Evolutionary conservation across 2,888 invertebrate genomes (phyloP), one percentile per base, ranked within the genome.

Genomic region (Myopa tessellatipennis): DNA sequence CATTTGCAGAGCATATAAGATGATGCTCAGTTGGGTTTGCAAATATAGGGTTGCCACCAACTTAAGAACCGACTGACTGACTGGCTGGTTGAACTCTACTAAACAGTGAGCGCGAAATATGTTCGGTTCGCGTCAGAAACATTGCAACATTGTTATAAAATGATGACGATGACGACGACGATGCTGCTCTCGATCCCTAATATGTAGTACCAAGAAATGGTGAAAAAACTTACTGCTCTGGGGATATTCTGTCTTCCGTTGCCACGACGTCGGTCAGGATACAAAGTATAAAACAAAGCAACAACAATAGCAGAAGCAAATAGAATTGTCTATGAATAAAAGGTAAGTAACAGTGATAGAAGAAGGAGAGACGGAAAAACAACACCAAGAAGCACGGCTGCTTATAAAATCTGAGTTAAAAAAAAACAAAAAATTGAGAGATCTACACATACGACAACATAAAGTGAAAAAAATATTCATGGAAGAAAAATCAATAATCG

Each of bases 401-500:
- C 50, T 69, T 50, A 69, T 50, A 55, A 55, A 34, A 36, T 26
- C 65, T n/a, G 34, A 26, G 38, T 14, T 1, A 14, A 65, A 52
- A 52, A 18, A n/a, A 69, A 40, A 45, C 2, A 26, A 16, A 68
- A 69, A 8, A 18, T n/a, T 7, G 45, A 45, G 45, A 69, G 34
- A 50, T 16, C 65, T 36, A 14, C 38, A 40, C 71, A 73, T 45
- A 50, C 73, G 45, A 50, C 40, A 61, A 4, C 7, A 26, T 34
- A 68, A 36, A 52, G 14, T 18, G 40, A 68, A 65, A 68, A 38
- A 83, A 85, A 85, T 83, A 84, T 7, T 16, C 38, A 38, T 84
- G 85, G 84, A 85, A 86, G 83, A 86, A 86, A 86, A 85, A 85
- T 85, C 85, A 86, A 85, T 85, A 86, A 85, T 83, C 82, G 83